Evolutionary conservation across 37 sponge, comb jelly and placozoan species (phyloP).

Genomic region (Agelas oroides): DNA sequence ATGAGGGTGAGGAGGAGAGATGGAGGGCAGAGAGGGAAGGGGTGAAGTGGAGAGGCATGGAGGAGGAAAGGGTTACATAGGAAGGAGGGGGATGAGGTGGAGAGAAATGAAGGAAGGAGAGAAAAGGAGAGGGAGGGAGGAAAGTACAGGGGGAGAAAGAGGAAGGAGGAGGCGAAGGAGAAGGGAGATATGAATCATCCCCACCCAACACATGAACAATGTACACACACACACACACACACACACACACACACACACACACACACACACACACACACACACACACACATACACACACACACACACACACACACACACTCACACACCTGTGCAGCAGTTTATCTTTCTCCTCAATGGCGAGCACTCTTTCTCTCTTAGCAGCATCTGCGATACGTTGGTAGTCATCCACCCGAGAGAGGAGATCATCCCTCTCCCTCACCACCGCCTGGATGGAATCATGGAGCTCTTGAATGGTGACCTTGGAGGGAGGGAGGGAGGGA

Average conservation of each 20-base stretch:
- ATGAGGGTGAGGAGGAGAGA: too few relatives aligned
- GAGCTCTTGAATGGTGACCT: constrained; percentile 24
- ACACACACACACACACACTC: neutral
- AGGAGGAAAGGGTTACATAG: too few relatives aligned
- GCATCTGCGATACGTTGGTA: constrained; percentile 51
- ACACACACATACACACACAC: neutral
- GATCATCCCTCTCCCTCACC: constrained; percentile 12
- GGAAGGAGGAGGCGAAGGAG: too few relatives aligned
- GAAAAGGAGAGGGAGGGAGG: too few relatives aligned
- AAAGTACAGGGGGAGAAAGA: too few relatives aligned
- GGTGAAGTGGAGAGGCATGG: too few relatives aligned
- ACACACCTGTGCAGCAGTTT: constrained; percentile 23
- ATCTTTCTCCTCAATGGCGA: constrained; percentile 74
- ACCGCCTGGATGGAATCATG: constrained; percentile 24
- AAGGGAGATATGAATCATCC: neutral
- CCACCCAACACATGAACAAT: neutral
- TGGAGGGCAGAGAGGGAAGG: too few relatives aligned
- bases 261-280: constrained; percentile 4
- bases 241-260: neutral
- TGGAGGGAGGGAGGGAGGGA: neutral
- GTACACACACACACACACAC: constrained; percentile 16
- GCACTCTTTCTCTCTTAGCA: constrained; percentile 62
- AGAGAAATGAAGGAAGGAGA: too few relatives aligned
- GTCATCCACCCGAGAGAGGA: constrained; percentile 34
- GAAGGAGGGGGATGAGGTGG: too few relatives aligned